Percentiles rank a stretch among this genome's conserved stretches.
Conservation (phyloP, 2,797 vertebrate species). For the Acrossocheilus wenchowensis region DNA sequence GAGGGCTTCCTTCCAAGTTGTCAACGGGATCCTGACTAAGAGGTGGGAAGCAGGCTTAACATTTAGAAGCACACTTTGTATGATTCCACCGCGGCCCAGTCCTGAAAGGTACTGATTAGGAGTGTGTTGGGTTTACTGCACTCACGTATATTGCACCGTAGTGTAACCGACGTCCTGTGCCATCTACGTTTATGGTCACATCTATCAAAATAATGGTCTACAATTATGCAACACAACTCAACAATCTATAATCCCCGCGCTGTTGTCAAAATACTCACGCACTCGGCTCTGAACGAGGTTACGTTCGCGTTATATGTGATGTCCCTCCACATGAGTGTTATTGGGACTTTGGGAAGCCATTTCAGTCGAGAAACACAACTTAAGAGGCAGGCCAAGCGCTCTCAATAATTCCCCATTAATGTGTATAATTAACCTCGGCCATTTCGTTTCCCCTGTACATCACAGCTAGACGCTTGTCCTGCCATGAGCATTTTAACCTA, state of each 20-base stretch:
- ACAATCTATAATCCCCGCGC: slow-evolving; percentile 1
- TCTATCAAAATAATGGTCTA: slow-evolving; percentile 44
- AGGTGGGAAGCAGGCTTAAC: slow-evolving; percentile 63
- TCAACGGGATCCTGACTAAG: slow-evolving; percentile 69
- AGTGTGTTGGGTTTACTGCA: slow-evolving; percentile 46
- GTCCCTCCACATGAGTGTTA: slow-evolving; percentile 15
- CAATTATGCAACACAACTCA: slow-evolving; percentile 17
- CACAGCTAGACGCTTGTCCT: slow-evolving; percentile 62
- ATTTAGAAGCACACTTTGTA: slow-evolving; percentile 48
- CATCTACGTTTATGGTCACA: slow-evolving; percentile 48
- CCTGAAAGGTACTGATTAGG: slow-evolving; percentile 63
- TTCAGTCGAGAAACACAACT: slow-evolving; percentile 52
- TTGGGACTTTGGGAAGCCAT: slow-evolving; percentile 39
- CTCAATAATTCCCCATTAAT: slow-evolving; percentile 68
- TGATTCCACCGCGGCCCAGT: slow-evolving; percentile 58
- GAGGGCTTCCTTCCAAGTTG: slow-evolving; percentile 67
- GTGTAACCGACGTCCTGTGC: slow-evolving; percentile 46
- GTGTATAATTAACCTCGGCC: slow-evolving; percentile 70
- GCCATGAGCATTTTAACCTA: slow-evolving; percentile 68
- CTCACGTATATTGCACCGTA: slow-evolving; percentile 38
- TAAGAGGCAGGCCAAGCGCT: slow-evolving; percentile 61
- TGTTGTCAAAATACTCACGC: slow-evolving; percentile 29
- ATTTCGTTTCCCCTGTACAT: slow-evolving; percentile 63
- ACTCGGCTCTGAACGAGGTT: neutral
- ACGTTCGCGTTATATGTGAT: neutral